A percentile compares a stretch with the other conserved stretches of the same genome.
Evolutionary conservation across 23 tunicate species (phyloP).

Genomic region (Diplosoma virens): DNA sequence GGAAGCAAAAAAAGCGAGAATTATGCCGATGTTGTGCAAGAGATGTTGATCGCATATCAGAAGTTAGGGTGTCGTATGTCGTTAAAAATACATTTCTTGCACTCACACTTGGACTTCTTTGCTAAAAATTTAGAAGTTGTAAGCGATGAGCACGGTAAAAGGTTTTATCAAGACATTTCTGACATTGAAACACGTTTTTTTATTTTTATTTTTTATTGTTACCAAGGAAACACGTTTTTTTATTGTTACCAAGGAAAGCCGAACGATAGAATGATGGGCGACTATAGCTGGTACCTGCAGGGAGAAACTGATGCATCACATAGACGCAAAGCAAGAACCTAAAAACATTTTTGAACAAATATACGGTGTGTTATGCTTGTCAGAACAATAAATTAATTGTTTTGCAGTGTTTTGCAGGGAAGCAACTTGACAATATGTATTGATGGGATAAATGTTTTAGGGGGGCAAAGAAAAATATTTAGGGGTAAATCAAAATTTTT

Average conservation of each 20-base stretch:
- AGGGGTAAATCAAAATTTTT: background rate
- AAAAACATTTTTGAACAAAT: background rate
- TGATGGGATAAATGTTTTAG: constrained; percentile 2
- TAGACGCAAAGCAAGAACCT: background rate
- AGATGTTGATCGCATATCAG: constrained; percentile 16
- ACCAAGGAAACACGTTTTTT: too few relatives aligned
- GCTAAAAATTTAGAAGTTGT: background rate
- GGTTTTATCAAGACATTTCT: constrained; percentile 29
- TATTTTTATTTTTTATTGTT: too few relatives aligned
- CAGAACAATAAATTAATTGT: background rate
- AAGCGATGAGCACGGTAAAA: constrained; percentile 20
- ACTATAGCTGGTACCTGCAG: constrained; percentile 29
- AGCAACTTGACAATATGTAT: constrained; percentile 4
- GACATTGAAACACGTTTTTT: constrained; percentile 18
- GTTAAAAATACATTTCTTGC: background rate
- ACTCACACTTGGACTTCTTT: constrained; percentile 32
- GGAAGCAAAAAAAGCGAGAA: constrained; percentile 1
- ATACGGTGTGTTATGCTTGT: background rate
- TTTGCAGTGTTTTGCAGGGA: constrained; percentile 5
- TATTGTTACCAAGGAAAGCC: background rate
- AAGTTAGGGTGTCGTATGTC: constrained; percentile 13
- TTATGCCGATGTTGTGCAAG: constrained; percentile 14
- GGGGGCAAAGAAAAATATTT: background rate
- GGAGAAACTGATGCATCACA: constrained; percentile 1
- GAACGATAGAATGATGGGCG: constrained; percentile 13